Conservation (phyloP, 2,113 vertebrate species). For the Ageneiosus marmoratus region DNA sequence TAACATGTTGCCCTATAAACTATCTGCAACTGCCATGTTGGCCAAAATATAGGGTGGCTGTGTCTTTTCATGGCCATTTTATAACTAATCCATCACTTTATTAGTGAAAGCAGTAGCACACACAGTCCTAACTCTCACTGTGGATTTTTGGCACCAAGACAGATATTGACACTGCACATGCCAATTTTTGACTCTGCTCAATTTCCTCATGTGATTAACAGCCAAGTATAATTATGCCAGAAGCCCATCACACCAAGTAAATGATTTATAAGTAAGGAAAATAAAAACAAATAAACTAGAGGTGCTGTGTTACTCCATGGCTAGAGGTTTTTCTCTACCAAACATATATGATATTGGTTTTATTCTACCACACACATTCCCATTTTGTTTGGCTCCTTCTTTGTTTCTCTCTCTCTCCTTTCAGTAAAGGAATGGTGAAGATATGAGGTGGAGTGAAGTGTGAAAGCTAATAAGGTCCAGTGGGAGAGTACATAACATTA, state of each 20-base stretch:
- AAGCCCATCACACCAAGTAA: not conserved
- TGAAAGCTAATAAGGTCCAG: slow-evolving; percentile 50
- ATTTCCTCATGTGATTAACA: slow-evolving; percentile 38
- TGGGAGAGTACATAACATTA: slow-evolving; percentile 51
- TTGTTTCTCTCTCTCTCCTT: slow-evolving; percentile 17
- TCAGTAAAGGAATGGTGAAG: slow-evolving; percentile 29
- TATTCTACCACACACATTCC: slow-evolving; percentile 12
- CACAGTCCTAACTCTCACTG: not conserved
- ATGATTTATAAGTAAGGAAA: slow-evolving; percentile 24
- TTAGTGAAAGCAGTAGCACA: slow-evolving; percentile 17
- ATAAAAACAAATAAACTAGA: slow-evolving; percentile 12
- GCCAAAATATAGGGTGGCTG: not conserved
- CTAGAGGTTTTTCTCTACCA: slow-evolving; percentile 9
- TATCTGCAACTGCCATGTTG: not conserved
- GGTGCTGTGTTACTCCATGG: not conserved
- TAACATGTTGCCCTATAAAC: slow-evolving; percentile 19
- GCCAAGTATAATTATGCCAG: slow-evolving; percentile 33
- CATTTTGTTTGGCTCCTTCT: slow-evolving; percentile 1
- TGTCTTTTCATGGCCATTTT: not conserved
- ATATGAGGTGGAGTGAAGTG: slow-evolving; percentile 36
- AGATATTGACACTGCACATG: slow-evolving; percentile 45
- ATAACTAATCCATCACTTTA: slow-evolving; percentile 28
- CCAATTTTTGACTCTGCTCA: slow-evolving; percentile 12
- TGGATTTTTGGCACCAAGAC: slow-evolving; percentile 24
- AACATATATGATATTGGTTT: slow-evolving; percentile 19